phyloP scores from a whole-genome alignment of 2,888 invertebrate genomes.

The Orchesellides sinensis region DNA sequence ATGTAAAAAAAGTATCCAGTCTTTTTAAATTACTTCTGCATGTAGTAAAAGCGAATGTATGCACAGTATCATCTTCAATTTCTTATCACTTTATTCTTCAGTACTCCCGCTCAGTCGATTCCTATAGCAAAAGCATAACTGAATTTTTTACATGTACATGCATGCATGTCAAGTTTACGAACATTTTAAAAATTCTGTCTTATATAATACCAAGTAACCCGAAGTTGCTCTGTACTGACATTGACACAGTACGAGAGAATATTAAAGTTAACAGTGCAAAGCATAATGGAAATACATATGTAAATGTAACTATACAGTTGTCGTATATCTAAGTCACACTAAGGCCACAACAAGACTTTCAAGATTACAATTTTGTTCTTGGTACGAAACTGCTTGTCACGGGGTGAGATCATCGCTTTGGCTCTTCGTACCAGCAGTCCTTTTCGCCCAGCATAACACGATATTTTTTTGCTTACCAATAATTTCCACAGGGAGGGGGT shows the following conservation, averaged over 20 bases:
- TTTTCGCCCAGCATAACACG: slow-evolving; percentile 69
- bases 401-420: slow-evolving; percentile 27
- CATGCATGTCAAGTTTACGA: slow-evolving; percentile 30
- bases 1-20: neutral
- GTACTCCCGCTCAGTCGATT: slow-evolving; percentile 26
- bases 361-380: too few relatives aligned
- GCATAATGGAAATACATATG: slow-evolving; percentile 5
- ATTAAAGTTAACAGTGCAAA: slow-evolving; percentile 41
- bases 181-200: slow-evolving; percentile 17
- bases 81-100: neutral
- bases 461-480: slow-evolving; percentile 66
- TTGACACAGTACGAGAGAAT: too few relatives aligned
- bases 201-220: slow-evolving; percentile 19
- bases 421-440: slow-evolving; percentile 25
- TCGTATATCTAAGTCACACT: slow-evolving; percentile 58
- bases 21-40: slow-evolving; percentile 8
- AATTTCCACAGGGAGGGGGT: slow-evolving; percentile 71
- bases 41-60: neutral
- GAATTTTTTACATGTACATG: slow-evolving; percentile 21
- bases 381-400: slow-evolving; percentile 26
- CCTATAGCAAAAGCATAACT: slow-evolving; percentile 26
- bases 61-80: neutral
- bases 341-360: slow-evolving; percentile 26
- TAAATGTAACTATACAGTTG: slow-evolving; percentile 37
- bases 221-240: slow-evolving; percentile 34